These are phyloP conservation scores for Melangyna quadrimaculata DNA, from an alignment of 2,888 invertebrate species.

Conservation along the genomic window DNA sequence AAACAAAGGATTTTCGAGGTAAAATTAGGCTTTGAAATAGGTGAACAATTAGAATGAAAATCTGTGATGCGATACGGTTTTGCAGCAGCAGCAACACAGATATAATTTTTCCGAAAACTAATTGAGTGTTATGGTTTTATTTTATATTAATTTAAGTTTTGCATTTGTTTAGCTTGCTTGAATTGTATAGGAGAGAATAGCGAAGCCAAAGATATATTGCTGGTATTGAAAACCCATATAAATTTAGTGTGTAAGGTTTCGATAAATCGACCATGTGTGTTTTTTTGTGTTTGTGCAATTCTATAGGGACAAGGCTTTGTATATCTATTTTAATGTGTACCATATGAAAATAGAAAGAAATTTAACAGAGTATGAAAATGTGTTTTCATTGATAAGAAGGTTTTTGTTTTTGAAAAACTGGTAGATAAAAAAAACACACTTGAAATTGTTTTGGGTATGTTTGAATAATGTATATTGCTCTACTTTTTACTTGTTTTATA, in stretches of 20 bases:
- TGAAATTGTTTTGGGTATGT: too few relatives aligned
- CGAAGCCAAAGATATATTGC: conserved; percentile 20
- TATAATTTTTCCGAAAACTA: conserved; percentile 28
- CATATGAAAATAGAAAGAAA: too few relatives aligned
- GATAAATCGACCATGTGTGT: neutral
- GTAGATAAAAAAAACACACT: too few relatives aligned
- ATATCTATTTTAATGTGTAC: neutral
- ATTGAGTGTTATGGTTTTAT: conserved; percentile 36
- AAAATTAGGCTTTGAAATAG: conserved; percentile 54
- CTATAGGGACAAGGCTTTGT: neutral
- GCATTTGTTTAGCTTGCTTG: neutral
- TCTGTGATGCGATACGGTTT: conserved; percentile 36
- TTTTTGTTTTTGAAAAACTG: too few relatives aligned
- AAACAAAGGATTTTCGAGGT: conserved; percentile 55
- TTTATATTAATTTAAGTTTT: conserved; percentile 30
- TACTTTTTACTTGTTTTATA: too few relatives aligned
- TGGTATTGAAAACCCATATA: neutral
- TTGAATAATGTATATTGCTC: too few relatives aligned
- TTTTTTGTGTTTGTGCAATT: neutral
- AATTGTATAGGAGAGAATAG: neutral
- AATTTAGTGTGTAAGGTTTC: neutral
- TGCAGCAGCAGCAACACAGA: neutral
- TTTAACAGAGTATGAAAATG: too few relatives aligned
- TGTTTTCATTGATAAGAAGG: too few relatives aligned
- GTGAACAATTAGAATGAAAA: conserved; percentile 39